Conservation (phyloP, 2,888 invertebrate species). For the Dasysyrphus tricinctus region DNA sequence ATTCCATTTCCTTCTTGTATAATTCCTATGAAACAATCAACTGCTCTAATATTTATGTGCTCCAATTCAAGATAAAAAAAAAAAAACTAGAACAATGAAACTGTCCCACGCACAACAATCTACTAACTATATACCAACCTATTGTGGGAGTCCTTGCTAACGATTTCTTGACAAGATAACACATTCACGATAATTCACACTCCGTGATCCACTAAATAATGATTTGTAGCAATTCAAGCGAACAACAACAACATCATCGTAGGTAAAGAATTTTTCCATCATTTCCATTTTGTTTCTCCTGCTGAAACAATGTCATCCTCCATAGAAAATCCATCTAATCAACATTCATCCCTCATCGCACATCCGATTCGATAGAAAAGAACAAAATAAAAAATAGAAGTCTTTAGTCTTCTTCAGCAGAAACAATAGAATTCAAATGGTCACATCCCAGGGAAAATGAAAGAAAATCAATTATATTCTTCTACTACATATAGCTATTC, state of each 20-base stretch:
- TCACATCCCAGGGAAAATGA: conserved; percentile 44
- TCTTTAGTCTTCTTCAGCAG: background rate
- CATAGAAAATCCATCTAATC: conserved; percentile 54
- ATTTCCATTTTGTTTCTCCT: conserved; percentile 10
- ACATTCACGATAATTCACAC: conserved; percentile 66
- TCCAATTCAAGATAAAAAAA: background rate
- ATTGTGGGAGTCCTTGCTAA: conserved; percentile 39
- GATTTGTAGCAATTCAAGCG: conserved; percentile 54
- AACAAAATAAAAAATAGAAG: background rate
- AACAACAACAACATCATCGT: conserved; percentile 34
- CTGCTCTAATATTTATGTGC: background rate
- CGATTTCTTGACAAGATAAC: conserved; percentile 64
- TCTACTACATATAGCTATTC: conserved; percentile 43
- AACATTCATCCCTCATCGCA: conserved; percentile 73
- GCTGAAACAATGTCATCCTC: conserved; percentile 30
- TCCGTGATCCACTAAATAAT: conserved; percentile 61
- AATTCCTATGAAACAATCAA: conserved; percentile 3
- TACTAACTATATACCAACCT: background rate
- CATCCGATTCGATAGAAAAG: conserved; percentile 54
- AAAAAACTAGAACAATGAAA: conserved; percentile 16
- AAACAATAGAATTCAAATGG: conserved; percentile 48
- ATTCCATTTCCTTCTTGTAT: background rate
- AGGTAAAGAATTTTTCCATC: background rate
- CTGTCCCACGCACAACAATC: background rate
- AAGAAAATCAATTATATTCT: conserved; percentile 68